Base-by-base conservation (phyloP, 2,888 invertebrate species). In the Coelinius sp. region DNA sequence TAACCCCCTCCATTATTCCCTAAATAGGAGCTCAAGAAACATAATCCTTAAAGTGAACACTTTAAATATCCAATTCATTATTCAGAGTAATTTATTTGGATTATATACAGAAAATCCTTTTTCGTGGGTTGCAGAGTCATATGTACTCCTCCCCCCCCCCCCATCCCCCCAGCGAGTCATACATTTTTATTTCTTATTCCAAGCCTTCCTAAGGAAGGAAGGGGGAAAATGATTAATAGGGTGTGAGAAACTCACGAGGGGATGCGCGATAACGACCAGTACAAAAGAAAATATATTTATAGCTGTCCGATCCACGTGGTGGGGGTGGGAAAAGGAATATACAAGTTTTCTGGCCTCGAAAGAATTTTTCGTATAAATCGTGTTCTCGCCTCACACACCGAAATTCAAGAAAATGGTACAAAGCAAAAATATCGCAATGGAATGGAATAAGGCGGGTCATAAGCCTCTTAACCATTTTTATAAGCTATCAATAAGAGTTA, bases 231-330 rank as follows among this genome's bases (percentile, higher is more conserved):
- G 75, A 71, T 74, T 73, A 71, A 75, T 74, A 63, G 74, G 22
- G 64, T 44, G 31, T 67, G 73, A 22, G 12, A 49, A 74, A 71
- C 46, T 73, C 52, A 56, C 46, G 71, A 24, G 64, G 67, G 44
- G 68, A 74, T 70, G 73, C 10, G 71, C 73, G 75, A 75, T 76
- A 76, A 75, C 75, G 74, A 76, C 71, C 67, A 25, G 67, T 35
- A 70, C 65, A 73, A 77, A 75, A 75, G 75, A 72, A n/a, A 74
- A 74, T 77, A 75, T 77, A 74, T 75, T 77, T 75, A 74, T 75
- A 73, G 77, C 74, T 77, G 77, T 75, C 77, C 68, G 66, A 71
- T 74, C 70, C 76, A 76, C 66, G 49, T 74, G 71, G 56, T 38
- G 68, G 65, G 73, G 59, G 31, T 25, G 53, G 64, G 41, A 46